Evolutionary conservation across 2,888 invertebrate species (phyloP).

Genomic region (Athalia circularis): DNA sequence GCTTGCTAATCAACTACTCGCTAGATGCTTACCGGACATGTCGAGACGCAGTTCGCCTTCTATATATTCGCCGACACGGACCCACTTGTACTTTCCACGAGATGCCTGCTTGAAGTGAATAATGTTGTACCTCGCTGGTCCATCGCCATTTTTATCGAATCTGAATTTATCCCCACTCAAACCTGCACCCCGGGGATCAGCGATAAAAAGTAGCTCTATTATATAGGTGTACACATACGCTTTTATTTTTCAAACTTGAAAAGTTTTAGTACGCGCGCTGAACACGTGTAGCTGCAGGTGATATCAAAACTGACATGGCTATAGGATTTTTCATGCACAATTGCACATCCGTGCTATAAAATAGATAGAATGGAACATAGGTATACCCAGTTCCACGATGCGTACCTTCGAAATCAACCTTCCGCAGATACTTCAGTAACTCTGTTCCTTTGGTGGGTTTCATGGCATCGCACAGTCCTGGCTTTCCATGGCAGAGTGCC

Average conservation of each 20-base stretch:
- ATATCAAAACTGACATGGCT: too few species aligned
- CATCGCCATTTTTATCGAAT: slow-evolving; percentile 93
- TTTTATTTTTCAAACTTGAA: too few species aligned
- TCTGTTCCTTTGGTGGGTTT: slow-evolving; percentile 91
- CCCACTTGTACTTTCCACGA: slow-evolving; percentile 87
- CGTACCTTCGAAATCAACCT: slow-evolving; percentile 91
- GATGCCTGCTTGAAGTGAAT: slow-evolving; percentile 93
- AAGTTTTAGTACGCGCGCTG: too few species aligned
- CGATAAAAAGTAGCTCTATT: not conserved
- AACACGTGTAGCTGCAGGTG: too few species aligned
- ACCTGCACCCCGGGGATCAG: slow-evolving; percentile 77
- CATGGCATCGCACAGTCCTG: slow-evolving; percentile 92
- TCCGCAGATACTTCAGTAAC: slow-evolving; percentile 87
- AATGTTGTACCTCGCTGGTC: slow-evolving; percentile 96
- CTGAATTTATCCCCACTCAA: slow-evolving; percentile 92
- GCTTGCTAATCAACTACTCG: not conserved
- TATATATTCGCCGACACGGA: slow-evolving; percentile 90
- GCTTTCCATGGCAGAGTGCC: slow-evolving; percentile 84
- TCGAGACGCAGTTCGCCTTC: slow-evolving; percentile 88
- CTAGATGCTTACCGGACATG: slow-evolving; percentile 80
- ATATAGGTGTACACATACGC: too few species aligned
- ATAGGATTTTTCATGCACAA: too few species aligned
- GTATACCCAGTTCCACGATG: not conserved
- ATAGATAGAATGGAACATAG: not conserved
- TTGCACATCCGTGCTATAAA: not conserved